phyloP scores from a whole-genome alignment of 2,888 invertebrate species.

The Pharmacophagus antenor region DNA sequence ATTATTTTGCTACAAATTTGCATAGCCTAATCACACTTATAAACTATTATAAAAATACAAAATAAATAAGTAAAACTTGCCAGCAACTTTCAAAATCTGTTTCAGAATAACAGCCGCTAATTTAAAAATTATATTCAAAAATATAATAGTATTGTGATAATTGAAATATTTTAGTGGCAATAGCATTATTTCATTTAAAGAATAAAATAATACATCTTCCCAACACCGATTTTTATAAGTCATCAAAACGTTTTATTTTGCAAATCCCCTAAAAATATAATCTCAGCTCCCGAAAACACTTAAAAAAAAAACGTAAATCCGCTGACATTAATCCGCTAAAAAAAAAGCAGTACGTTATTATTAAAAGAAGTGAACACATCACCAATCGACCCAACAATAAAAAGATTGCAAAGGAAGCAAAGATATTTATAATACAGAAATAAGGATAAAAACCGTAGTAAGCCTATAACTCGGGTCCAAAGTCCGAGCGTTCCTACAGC shows the following conservation, averaged over 20 bases:
- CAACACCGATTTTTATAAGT: slow-evolving; percentile 11
- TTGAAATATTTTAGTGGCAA: not conserved
- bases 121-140: too few relatives aligned
- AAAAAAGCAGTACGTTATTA: slow-evolving; percentile 41
- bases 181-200: not conserved
- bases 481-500: slow-evolving; percentile 33
- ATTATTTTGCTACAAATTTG: not conserved
- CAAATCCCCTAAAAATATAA: slow-evolving; percentile 26
- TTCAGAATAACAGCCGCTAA: too few relatives aligned
- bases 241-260: slow-evolving; percentile 10
- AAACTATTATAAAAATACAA: too few relatives aligned
- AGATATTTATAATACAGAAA: slow-evolving; percentile 43
- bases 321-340: slow-evolving; percentile 52
- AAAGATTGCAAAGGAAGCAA: slow-evolving; percentile 46
- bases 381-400: slow-evolving; percentile 36
- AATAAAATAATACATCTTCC: too few relatives aligned
- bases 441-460: slow-evolving; percentile 39
- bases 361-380: slow-evolving; percentile 35
- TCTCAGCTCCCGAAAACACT: slow-evolving; percentile 16
- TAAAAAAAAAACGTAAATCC: slow-evolving; percentile 40
- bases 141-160: not conserved
- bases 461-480: slow-evolving; percentile 45
- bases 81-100: too few relatives aligned
- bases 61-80: too few relatives aligned
- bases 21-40: not conserved